A percentile compares a stretch with the other conserved stretches of the same genome.
phyloP scores from a whole-genome alignment of 92 coral and sea anemone genomes.

The Anthopleura xanthogrammica region DNA sequence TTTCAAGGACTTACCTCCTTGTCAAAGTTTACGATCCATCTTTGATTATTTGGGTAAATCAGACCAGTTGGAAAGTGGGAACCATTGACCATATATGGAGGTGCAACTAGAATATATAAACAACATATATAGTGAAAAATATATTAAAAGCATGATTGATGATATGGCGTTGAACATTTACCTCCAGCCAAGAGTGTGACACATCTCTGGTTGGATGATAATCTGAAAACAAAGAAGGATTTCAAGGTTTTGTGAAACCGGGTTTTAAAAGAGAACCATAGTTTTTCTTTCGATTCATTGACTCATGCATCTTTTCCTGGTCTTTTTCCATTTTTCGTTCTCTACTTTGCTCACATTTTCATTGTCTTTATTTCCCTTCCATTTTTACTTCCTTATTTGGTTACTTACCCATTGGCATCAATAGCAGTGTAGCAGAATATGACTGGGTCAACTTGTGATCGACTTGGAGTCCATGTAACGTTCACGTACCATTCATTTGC shows the following conservation, averaged over 20 bases:
- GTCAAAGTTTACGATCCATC: conserved; percentile 62
- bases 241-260: neutral
- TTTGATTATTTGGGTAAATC: conserved; percentile 50
- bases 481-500: conserved; percentile 70
- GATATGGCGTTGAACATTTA: neutral
- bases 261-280: too few species aligned
- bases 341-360: neutral
- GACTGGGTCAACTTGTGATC: conserved; percentile 58
- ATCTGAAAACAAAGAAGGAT: conserved; percentile 31
- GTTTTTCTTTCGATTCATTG: neutral
- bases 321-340: neutral
- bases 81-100: conserved; percentile 55
- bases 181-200: conserved; percentile 72
- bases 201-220: conserved; percentile 67
- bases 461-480: conserved; percentile 67
- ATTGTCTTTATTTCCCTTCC: neutral
- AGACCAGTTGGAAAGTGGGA: conserved; percentile 61
- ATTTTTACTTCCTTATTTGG: too few species aligned
- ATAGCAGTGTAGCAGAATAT: conserved; percentile 76
- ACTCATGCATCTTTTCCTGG: neutral
- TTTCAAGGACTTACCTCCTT: conserved; percentile 45
- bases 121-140: neutral
- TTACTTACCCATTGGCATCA: conserved; percentile 64
- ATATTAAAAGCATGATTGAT: neutral
- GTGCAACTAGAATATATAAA: conserved; percentile 45